Conservation (phyloP, 1,140 invertebrate genomes). For the Bombus sibiricus region DNA sequence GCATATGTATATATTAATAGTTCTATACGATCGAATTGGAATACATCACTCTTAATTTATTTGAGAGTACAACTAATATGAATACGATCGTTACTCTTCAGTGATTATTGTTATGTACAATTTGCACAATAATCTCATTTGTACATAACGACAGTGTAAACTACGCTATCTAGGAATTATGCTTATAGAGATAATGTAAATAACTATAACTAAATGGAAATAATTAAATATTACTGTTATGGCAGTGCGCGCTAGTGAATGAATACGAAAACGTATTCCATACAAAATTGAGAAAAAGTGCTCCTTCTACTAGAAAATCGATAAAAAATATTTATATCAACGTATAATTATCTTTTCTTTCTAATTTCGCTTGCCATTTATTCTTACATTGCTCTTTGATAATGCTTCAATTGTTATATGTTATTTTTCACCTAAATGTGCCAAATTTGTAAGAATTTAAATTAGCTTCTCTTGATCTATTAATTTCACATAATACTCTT, state of each 20-base stretch:
- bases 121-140: constrained; percentile 13
- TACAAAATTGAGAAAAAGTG: background rate
- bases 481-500: constrained; percentile 36
- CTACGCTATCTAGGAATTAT: constrained; percentile 4
- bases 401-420: background rate
- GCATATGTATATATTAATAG: background rate
- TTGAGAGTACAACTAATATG: background rate
- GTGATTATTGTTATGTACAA: constrained; percentile 20
- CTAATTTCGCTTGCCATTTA: background rate
- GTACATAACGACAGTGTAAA: constrained; percentile 44
- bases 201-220: constrained; percentile 6
- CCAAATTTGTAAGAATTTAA: constrained; percentile 44
- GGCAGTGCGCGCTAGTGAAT: background rate
- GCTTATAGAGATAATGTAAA: constrained; percentile 11
- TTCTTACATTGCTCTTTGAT: background rate
- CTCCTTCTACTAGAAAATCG: background rate
- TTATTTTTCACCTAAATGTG: constrained; percentile 21
- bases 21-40: background rate
- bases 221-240: background rate
- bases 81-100: background rate
- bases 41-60: constrained; percentile 16
- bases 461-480: background rate
- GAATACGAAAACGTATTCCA: background rate
- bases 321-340: background rate
- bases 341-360: background rate